A percentile compares a stretch with the other conserved stretches of the same genome.
Evolutionary conservation across 2,113 vertebrate species (phyloP).

Genomic region (Coracopsis vasa): DNA sequence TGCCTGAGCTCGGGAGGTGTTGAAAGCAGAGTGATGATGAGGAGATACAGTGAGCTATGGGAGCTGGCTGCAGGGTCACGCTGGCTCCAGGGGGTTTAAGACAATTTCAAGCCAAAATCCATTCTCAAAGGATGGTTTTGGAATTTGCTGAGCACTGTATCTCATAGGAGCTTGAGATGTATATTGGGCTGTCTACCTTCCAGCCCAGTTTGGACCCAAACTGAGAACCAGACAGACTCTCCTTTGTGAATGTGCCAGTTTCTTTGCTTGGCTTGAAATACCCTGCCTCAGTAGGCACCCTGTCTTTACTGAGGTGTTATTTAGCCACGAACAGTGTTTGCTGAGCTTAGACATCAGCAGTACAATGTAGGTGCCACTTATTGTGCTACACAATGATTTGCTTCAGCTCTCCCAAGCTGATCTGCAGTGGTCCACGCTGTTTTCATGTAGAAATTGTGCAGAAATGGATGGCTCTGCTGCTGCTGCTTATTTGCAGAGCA

Average conservation of each 20-base stretch:
- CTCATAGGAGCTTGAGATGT: neutral
- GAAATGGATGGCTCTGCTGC: rapidly evolving
- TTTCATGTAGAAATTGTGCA: neutral
- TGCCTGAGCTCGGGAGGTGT: neutral
- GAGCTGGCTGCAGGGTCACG: rapidly evolving
- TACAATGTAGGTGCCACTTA: neutral
- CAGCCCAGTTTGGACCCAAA: neutral
- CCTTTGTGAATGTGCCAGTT: neutral
- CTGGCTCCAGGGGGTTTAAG: neutral
- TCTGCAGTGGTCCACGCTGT: rapidly evolving
- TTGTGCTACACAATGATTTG: rapidly evolving
- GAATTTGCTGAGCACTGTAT: neutral
- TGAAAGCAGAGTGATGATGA: neutral
- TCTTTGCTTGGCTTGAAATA: neutral
- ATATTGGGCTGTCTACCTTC: neutral
- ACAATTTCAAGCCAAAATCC: neutral
- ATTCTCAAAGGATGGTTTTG: neutral
- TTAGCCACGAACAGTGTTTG: rapidly evolving
- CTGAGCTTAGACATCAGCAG: neutral
- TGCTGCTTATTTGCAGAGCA: rapidly evolving
- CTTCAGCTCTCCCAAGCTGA: neutral
- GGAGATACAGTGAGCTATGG: neutral
- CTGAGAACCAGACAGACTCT: neutral
- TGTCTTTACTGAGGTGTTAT: rapidly evolving
- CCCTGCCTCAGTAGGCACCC: neutral